Evolutionary conservation across 2,113 vertebrate species (phyloP), one percentile per base, ranked within the genome.

Genomic region (Chlorocebus sabaeus): DNA sequence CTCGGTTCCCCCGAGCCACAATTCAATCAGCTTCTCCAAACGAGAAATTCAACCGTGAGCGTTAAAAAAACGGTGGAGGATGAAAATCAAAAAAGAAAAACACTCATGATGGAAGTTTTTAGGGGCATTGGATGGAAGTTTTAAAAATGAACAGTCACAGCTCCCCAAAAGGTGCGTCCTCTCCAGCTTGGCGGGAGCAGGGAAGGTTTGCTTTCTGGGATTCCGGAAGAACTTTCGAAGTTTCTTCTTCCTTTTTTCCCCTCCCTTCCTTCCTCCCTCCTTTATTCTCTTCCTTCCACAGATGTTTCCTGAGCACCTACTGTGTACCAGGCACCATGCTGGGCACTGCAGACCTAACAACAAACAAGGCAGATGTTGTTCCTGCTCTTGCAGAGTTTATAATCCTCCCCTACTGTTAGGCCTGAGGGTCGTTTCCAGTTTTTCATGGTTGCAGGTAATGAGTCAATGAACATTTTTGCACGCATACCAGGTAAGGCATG

Each of bases 71-170:
- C 0, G 23, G 55, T 38, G 52, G 87, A 95, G 67, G 83, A 97
- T 87, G 89, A 84, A 98, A 98, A 97, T 96, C 95, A 90, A 96
- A 96, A 89, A 96, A 81, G 72, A 76, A 96, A 96, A 95, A 87
- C 79, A 83, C 79, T 96, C 75, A 78, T 95, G 86, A 68, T 90
- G 79, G 76, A 92, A 83, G 92, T 97, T 95, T 95, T 93, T 79
- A 68, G 72, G 91, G 91, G 89, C 79, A 87, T 94, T 89, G 91
- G 93, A 97, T 91, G 78, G 85, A 95, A 95, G 73, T 87, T 95
- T 96, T 87, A 48, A 83, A 96, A 95, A 90, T 95, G 89, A 95
- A 82, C 89, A 55, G 17, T 73, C 80, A 87, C 64, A 50, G 27
- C 23, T 4, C 57, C 88, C 55, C 59, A 43, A 8, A 18, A 55